phyloP scores from a whole-genome alignment of 2,797 vertebrate species.

The Oophaga sylvatica region DNA sequence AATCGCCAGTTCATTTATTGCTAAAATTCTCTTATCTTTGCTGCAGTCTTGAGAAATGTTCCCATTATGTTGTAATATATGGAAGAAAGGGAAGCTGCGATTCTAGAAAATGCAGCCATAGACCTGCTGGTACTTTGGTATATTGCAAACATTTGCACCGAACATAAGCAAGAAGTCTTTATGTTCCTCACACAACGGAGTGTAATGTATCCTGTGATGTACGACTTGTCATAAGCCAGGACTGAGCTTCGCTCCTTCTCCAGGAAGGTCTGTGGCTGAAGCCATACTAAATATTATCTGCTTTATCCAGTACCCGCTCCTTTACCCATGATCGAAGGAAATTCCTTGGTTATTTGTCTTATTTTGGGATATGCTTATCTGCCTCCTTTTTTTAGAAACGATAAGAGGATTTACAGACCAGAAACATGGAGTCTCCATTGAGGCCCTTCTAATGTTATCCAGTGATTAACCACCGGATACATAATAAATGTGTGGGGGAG shows the following conservation, averaged over 20 bases:
- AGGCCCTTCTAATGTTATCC: no score
- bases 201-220: slow-evolving; percentile 2
- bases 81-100: not conserved
- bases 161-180: slow-evolving; percentile 58
- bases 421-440: no score
- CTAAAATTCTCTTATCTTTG: not conserved
- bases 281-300: slow-evolving; percentile 6
- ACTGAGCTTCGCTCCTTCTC: not conserved
- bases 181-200: not conserved
- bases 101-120: not conserved
- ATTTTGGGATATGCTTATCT: not conserved
- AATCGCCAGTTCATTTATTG: not conserved
- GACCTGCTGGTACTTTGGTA: slow-evolving; percentile 27
- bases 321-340: slow-evolving; percentile 20
- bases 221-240: not conserved
- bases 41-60: slow-evolving; percentile 21
- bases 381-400: no score
- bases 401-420: no score
- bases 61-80: slow-evolving; percentile 11
- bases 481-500: no score
- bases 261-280: not conserved
- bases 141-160: slow-evolving; percentile 62
- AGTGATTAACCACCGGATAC: no score
- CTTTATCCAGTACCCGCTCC: slow-evolving; percentile 16
- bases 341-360: slow-evolving; percentile 33